A percentile compares a stretch with the other conserved stretches of the same genome.
Conservation (phyloP, 35 echinoderm and acorn worm species). For the Patiria miniata region DNA sequence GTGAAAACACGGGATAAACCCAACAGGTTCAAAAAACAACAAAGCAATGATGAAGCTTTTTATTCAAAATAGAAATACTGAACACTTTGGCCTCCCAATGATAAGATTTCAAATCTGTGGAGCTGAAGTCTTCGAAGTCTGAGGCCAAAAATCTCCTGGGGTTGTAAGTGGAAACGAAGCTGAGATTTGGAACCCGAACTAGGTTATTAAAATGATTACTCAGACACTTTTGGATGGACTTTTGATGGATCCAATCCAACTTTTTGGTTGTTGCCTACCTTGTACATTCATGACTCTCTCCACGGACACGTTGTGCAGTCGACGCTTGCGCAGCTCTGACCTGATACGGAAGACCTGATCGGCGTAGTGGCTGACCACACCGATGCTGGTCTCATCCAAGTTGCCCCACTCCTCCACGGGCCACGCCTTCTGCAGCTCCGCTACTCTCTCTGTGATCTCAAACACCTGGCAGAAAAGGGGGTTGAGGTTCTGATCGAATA, state of each 20-base stretch:
- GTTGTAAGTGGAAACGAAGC: too few species aligned
- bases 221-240: too few species aligned
- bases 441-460: constrained; percentile 85
- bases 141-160: too few species aligned
- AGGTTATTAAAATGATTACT: too few species aligned
- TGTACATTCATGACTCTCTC: constrained; percentile 98
- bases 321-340: constrained; percentile 82
- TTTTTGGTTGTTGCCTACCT: constrained; percentile 45
- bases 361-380: constrained; percentile 90
- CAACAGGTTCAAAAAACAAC: too few species aligned
- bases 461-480: constrained; percentile 79
- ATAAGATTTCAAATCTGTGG: too few species aligned
- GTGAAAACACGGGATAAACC: neutral
- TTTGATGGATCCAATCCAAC: too few species aligned
- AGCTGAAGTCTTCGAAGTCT: too few species aligned
- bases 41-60: too few species aligned
- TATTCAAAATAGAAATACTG: too few species aligned
- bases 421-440: constrained; percentile 88
- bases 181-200: too few species aligned
- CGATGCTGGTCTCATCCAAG: constrained; percentile 85
- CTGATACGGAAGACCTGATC: constrained; percentile 98
- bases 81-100: too few species aligned
- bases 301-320: constrained; percentile 74
- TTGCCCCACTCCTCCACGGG: constrained; percentile 82
- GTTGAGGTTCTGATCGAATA: neutral